Base-by-base conservation (phyloP, 2,113 vertebrate species). In the Micronycteris hirsuta region DNA sequence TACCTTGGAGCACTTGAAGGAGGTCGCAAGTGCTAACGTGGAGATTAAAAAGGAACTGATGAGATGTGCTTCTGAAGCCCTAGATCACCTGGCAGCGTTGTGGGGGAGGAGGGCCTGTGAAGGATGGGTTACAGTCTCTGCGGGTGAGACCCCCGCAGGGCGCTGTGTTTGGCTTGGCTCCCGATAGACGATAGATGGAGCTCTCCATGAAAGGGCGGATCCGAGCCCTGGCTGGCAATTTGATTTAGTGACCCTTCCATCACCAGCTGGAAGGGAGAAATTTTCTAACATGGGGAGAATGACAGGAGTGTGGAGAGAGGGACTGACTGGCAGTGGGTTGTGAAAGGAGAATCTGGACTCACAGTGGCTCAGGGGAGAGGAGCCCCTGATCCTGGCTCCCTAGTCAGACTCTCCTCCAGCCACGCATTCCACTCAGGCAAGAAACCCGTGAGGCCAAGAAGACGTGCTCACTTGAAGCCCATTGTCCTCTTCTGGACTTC, bases 1-100 rank as follows among this genome's bases (percentile, higher is more conserved):
- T 98, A 98, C 98, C 96, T 98, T 97, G 97, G 98, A 97, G 97
- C 94, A 97, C 97, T 98, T 98, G 98, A 97, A 98, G 97, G 97
- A 98, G 98, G 98, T 97, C 97, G 98, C 95, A 71, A 94, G 95
- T 67, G 96, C 95, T 98, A 96, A 97, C 36, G 24, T 63, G 95
- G 94, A 98, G 97, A 97, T 97, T 95, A 98, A 98, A 97, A 97
- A 76, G 97, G 49, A 96, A 97, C 98, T 68, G 80, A 98, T 52
- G 94, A 81, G 81, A 94, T 94, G 56, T 68, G 95, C 93, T 96
- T 97, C 96, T 56, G 89, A 91, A 73, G 95, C 47, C 68, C 38
- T 12, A 38, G 85, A 7, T 86, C 88, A 97, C 28, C 28, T 28
- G 20, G 61, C 15, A 0, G 58, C 4, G 20, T 19, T 0, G 26